Evolutionary conservation across 2,888 invertebrate species (phyloP), one percentile per base, ranked within the genome.

Genomic region (Ashinkailepas kermadecensis): DNA sequence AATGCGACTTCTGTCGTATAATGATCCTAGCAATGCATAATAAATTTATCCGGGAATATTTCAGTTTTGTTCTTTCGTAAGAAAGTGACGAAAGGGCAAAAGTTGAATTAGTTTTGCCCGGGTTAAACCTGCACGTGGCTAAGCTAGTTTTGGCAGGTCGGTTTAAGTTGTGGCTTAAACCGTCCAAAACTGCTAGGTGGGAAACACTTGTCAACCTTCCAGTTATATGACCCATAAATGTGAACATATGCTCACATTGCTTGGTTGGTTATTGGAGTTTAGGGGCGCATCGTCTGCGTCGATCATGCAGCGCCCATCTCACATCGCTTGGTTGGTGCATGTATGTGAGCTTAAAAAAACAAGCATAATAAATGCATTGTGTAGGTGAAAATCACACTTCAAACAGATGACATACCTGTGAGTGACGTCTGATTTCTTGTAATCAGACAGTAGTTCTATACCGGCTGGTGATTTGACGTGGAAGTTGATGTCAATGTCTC

Each of bases 401-500:
- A 39, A 39, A 39, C 23, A 7, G 13, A 18, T 74, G n/a, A 0
- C 83, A 83, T 84, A 87, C 87, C 92, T 88, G 86, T 93, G 93
- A 0, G 90, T 88, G 85, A 92, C 92, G 86, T 93, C 93, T 0
- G 92, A 89, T 86, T 93, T 93, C 86, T 93, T 92, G 85, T 90
- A 91, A 85, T 94, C 93, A 0, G 91, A 90, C 0, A 92, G 90
- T 0, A 94, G 86, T 12, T 92, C 89, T 78, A 91, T 87, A 0
- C 92, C 92, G 4, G 88, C 89, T 0, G 94, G 93, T 84, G 93
- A 92, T 0, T 90, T 87, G 62, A 95, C 86, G 84, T 92, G 91
- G 87, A 95, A 95, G 59, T 93, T 93, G 62, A 96, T 92, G 86
- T 95, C 95, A 84, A 95, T 88, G 85, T 95, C 94, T 0, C 94